A percentile compares a stretch with the other conserved stretches of the same genome.
These are phyloP conservation scores for Odontamblyopus rebecca DNA, from an alignment of 2,797 vertebrate genomes.

Conservation along the genomic window DNA sequence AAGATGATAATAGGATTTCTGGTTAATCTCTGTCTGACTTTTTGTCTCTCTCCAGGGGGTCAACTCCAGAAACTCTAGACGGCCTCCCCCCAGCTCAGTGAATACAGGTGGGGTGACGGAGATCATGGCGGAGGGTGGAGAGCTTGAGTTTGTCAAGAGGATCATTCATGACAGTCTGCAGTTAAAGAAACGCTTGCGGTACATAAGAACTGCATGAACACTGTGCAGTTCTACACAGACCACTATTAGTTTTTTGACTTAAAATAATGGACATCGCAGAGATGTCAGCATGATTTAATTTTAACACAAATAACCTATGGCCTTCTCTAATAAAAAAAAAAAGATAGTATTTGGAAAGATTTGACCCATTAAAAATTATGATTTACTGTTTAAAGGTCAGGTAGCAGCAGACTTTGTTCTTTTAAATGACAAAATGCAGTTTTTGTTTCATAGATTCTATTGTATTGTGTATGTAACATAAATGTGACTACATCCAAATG, in stretches of 20 bases:
- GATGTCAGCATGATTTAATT: too few species aligned
- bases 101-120: conserved; percentile 98
- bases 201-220: conserved; percentile 13
- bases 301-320: too few species aligned
- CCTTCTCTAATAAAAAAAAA: too few species aligned
- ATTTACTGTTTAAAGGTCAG: too few species aligned
- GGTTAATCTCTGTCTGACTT: conserved; percentile 59
- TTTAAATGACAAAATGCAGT: too few species aligned
- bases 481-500: too few species aligned
- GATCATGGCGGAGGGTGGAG: conserved; percentile 99
- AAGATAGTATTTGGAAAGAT: too few species aligned
- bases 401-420: too few species aligned
- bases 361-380: too few species aligned
- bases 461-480: neutral
- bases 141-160: conserved; percentile 97
- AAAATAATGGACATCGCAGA: too few species aligned
- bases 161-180: conserved; percentile 99
- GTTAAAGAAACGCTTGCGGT: conserved; percentile 89
- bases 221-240: neutral
- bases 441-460: conserved; percentile 60
- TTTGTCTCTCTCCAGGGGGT: conserved; percentile 82
- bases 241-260: too few species aligned
- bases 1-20: conserved; percentile 60
- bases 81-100: conserved; percentile 95
- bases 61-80: conserved; percentile 93